Percentiles rank a stretch among this genome's conserved stretches.
Conservation (phyloP, 2,888 invertebrate genomes). For the Drosophila borealis region DNA sequence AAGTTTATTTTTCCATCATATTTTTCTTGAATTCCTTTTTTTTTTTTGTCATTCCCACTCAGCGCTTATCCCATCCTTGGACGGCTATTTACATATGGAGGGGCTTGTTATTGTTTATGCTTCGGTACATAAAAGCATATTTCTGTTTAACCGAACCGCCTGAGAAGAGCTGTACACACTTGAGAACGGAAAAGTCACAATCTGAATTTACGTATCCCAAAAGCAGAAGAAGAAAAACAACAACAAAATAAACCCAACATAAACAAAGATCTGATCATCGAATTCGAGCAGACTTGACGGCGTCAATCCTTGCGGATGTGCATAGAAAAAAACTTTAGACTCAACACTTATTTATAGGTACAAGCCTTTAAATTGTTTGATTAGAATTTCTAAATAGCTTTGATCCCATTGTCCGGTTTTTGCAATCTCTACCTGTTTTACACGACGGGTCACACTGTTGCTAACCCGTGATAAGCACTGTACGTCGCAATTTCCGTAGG, state of each 20-base stretch:
- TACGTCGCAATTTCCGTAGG: constrained; percentile 6
- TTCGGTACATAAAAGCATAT: constrained; percentile 54
- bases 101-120: constrained; percentile 38
- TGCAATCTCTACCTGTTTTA: too few relatives aligned
- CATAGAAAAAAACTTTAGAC: not conserved
- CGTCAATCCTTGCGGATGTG: constrained; percentile 12
- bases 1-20: constrained; percentile 12
- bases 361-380: too few relatives aligned
- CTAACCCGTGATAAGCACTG: constrained; percentile 14
- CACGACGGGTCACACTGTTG: too few relatives aligned
- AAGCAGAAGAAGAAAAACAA: not conserved
- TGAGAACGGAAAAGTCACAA: constrained; percentile 12
- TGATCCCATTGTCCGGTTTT: too few relatives aligned
- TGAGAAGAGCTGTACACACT: constrained; percentile 21
- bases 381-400: too few relatives aligned
- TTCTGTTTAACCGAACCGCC: constrained; percentile 32
- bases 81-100: constrained; percentile 48
- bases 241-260: not conserved
- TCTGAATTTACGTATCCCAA: constrained; percentile 11
- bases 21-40: not conserved
- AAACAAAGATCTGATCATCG: constrained; percentile 2
- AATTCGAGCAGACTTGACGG: constrained; percentile 33
- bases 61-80: constrained; percentile 13
- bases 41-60: constrained; percentile 31
- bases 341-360: too few relatives aligned